phyloP scores from a whole-genome alignment of 2,113 vertebrate genomes.

The Marmota monax region DNA sequence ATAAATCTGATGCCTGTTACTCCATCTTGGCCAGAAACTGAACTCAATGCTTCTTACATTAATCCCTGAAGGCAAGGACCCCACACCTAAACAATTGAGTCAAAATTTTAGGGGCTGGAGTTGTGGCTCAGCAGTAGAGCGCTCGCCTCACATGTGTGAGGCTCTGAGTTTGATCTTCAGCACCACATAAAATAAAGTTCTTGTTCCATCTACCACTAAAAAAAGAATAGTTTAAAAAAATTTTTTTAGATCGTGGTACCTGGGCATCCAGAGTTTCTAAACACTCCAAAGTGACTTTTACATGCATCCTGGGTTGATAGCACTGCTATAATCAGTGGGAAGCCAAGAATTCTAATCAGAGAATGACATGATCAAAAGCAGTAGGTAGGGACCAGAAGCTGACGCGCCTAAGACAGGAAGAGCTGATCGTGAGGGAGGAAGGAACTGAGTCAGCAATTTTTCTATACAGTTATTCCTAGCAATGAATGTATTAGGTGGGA shows the following conservation, averaged over 20 bases:
- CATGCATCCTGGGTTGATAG: neutral
- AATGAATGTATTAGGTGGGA: neutral
- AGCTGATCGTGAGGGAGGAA: neutral
- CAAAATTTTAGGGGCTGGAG: neutral
- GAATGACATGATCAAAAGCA: neutral
- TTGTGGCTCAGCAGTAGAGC: too few relatives aligned
- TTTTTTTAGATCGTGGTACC: neutral
- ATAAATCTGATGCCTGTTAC: neutral
- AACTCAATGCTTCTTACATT: neutral
- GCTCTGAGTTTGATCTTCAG: too few relatives aligned
- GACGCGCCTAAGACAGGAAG: neutral
- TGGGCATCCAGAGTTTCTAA: neutral
- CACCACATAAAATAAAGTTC: too few relatives aligned
- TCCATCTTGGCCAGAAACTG: neutral
- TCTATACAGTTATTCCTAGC: neutral
- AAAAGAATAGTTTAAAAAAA: too few relatives aligned
- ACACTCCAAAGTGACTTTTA: neutral
- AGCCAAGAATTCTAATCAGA: conserved; percentile 19
- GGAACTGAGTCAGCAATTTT: conserved; percentile 26
- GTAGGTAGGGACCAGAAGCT: neutral
- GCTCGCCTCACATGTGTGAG: too few relatives aligned
- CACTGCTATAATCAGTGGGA: neutral
- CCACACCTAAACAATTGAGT: neutral
- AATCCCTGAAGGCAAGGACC: neutral
- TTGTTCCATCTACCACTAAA: too few relatives aligned